Base-by-base conservation (phyloP, 2,113 vertebrate genomes). In the Vulpes lagopus region DNA sequence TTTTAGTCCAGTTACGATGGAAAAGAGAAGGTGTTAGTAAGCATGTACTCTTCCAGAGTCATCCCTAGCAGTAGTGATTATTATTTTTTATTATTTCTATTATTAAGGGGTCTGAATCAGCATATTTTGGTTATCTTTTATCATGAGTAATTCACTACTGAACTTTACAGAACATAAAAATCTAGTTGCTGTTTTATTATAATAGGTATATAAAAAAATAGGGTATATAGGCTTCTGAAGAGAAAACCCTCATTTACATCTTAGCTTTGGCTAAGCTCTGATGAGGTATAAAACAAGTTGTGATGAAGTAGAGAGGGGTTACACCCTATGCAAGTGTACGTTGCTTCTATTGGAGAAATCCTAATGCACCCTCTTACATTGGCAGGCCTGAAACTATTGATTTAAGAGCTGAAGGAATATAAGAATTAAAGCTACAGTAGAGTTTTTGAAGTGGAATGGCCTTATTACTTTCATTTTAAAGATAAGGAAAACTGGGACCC, bases 381-480 rank as follows among this genome's bases (percentile, higher is more conserved):
- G 30, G n/a, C 22, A 86, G 62, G 32, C 43, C 19, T 85, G 71
- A 89, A 74, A 32, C 38, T 74, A 3, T 74, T 87, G 67, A 57
- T 65, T 60, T 79, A 35, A 86, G 85, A 81, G 60, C 51, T 87
- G 38, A 79, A 87, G 35, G 32, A 83, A 22, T 91, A 16, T 73
- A 35, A 62, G 55, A 57, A 19, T 57, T 92, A 35, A 80, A 90
- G 73, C n/a, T 83, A 0, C 51, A 12, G 25, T 84, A 78, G 62
- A 85, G n/a, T 69, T 93, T 95, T 83, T 83, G 51, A 84, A 27
- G 20, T 88, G 1, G 35, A 80, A 91, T 96, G 74, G 9, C 35
- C 43, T 95, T 88, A 74, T 19, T 91, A 11, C 59, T 79, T 95
- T 97, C 22, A 86, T 62, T 89, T 94, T 88, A 78, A 96, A 89